phyloP scores from a whole-genome alignment of 92 coral and sea anemone species.

The Heteractis magnifica region DNA sequence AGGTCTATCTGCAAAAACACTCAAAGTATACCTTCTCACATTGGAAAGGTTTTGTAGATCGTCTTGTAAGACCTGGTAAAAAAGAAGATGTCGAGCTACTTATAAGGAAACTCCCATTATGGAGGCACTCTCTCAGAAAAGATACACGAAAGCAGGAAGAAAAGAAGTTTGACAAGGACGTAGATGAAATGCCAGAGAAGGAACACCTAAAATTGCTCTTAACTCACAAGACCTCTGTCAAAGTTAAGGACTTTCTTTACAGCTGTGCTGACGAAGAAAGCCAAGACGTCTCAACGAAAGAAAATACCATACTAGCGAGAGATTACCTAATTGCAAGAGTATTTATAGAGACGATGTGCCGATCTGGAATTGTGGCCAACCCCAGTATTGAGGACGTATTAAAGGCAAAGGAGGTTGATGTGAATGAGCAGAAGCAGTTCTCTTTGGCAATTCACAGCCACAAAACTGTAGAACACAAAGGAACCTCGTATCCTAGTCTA shows the following conservation, averaged over 20 bases:
- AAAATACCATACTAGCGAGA: background rate
- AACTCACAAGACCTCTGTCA: background rate
- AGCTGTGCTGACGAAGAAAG: background rate
- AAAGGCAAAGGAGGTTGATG: background rate
- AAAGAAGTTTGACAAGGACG: background rate
- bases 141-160: background rate
- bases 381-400: background rate
- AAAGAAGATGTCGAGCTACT: background rate
- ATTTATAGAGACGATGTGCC: conserved; percentile 1
- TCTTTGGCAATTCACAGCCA: background rate
- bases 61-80: conserved; percentile 8
- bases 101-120: background rate
- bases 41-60: background rate
- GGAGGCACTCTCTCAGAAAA: background rate
- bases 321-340: conserved; percentile 2
- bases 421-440: background rate
- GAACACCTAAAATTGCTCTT: background rate
- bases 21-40: background rate
- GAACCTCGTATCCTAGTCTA: conserved; percentile 9
- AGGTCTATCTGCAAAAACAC: background rate
- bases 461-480: background rate
- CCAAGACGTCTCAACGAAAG: background rate
- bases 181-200: background rate
- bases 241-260: conserved; percentile 1
- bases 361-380: conserved; percentile 1